These are phyloP conservation scores for Pteropus rufus DNA, from an alignment of 2,797 vertebrate species.

Conservation along the genomic window DNA sequence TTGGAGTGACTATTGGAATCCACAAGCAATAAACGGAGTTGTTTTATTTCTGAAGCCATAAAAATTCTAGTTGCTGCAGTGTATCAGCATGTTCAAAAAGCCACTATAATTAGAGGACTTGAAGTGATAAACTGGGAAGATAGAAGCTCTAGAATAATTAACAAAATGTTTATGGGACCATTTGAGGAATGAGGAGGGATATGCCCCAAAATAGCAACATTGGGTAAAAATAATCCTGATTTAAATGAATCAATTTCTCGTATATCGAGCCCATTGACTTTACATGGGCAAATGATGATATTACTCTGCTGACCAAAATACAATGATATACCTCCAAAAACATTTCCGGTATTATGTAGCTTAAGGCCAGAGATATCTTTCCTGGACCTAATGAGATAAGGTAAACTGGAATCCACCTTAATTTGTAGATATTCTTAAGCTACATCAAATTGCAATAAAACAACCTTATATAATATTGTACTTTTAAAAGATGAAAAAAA, in stretches of 20 bases:
- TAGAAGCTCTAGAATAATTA: background rate
- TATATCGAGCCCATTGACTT: too few species aligned
- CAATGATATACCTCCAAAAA: background rate
- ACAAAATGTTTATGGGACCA: background rate
- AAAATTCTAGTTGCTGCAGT: background rate
- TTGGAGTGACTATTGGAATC: background rate
- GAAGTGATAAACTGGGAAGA: background rate
- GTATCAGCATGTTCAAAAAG: background rate
- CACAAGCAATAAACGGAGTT: background rate
- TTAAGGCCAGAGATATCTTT: background rate
- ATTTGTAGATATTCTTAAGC: background rate
- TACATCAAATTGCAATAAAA: background rate
- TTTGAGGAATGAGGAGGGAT: background rate
- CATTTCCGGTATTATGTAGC: background rate
- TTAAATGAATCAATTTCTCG: background rate
- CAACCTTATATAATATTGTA: background rate
- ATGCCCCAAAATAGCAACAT: background rate
- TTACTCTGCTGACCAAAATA: background rate
- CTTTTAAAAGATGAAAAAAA: background rate
- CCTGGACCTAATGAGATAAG: background rate
- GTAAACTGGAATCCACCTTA: background rate
- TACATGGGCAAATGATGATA: background rate
- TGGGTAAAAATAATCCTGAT: background rate
- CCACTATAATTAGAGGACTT: background rate
- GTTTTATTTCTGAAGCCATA: background rate